These are phyloP conservation scores for Enteromius trimaculatus DNA, from an alignment of 2,797 vertebrate species.

Conservation along the genomic window DNA sequence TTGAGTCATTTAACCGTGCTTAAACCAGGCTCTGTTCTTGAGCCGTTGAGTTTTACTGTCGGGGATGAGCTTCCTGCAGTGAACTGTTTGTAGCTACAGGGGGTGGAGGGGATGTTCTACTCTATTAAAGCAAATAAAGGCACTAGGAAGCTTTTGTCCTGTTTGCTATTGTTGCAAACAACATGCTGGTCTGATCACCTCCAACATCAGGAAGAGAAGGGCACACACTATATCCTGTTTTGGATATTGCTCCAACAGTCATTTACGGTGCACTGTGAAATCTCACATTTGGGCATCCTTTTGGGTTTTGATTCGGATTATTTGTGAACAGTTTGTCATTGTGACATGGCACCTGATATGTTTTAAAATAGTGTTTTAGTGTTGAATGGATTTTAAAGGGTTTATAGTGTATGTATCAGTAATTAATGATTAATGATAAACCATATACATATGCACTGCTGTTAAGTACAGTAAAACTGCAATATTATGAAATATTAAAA, in stretches of 20 bases:
- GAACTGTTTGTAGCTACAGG: constrained; percentile 37
- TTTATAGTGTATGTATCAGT: neutral
- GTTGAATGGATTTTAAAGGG: no score
- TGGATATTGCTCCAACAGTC: neutral
- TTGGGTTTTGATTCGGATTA: neutral
- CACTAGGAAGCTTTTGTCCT: constrained; percentile 35
- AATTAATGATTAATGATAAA: neutral
- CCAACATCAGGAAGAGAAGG: constrained; percentile 11
- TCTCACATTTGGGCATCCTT: neutral
- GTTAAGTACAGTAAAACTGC: neutral
- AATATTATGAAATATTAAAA: neutral
- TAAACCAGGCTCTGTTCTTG: constrained; percentile 25
- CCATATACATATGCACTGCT: neutral
- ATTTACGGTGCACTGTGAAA: neutral
- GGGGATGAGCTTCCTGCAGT: constrained; percentile 53
- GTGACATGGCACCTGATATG: neutral
- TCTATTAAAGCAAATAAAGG: constrained; percentile 44
- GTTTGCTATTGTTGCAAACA: constrained; percentile 34
- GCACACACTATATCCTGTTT: constrained; percentile 22
- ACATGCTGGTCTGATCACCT: constrained; percentile 32
- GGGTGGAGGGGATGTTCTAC: constrained; percentile 41
- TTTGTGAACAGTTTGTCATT: neutral
- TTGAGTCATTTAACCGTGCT: constrained; percentile 7
- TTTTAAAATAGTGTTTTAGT: neutral
- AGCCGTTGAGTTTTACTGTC: constrained; percentile 41